Percentiles rank a stretch among this genome's conserved stretches.
phyloP scores from a whole-genome alignment of 2,113 vertebrate genomes.

The Oryctolagus cuniculus region DNA sequence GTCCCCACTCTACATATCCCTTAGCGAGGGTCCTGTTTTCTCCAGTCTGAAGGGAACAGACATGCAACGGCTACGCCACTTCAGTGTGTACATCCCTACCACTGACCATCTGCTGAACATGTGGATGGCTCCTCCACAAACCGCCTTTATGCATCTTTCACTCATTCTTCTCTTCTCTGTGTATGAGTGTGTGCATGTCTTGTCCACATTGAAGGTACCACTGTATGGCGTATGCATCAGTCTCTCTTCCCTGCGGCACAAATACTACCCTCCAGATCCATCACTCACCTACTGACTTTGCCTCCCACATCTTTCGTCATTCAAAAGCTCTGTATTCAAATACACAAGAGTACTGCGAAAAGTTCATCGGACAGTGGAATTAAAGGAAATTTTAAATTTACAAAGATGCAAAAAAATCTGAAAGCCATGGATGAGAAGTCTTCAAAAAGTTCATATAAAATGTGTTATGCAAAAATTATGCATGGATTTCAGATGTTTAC shows the following conservation, averaged over 20 bases:
- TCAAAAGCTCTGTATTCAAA: neutral
- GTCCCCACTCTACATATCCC: neutral
- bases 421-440: no score
- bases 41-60: conserved; percentile 7
- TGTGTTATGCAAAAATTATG: no score
- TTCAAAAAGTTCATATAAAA: no score
- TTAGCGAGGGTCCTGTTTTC: neutral
- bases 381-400: no score
- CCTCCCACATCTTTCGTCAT: no score
- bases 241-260: neutral
- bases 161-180: neutral
- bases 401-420: no score
- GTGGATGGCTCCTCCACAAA: neutral
- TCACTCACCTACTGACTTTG: neutral
- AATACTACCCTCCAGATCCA: neutral
- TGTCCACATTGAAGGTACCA: neutral
- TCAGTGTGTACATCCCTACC: neutral
- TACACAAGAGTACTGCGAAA: no score
- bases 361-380: no score
- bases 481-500: no score
- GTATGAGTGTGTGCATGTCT: neutral
- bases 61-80: neutral
- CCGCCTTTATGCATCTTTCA: neutral
- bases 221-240: neutral
- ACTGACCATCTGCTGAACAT: neutral